Conservation (phyloP, 2,888 invertebrate genomes). For the Microchrysa polita region DNA sequence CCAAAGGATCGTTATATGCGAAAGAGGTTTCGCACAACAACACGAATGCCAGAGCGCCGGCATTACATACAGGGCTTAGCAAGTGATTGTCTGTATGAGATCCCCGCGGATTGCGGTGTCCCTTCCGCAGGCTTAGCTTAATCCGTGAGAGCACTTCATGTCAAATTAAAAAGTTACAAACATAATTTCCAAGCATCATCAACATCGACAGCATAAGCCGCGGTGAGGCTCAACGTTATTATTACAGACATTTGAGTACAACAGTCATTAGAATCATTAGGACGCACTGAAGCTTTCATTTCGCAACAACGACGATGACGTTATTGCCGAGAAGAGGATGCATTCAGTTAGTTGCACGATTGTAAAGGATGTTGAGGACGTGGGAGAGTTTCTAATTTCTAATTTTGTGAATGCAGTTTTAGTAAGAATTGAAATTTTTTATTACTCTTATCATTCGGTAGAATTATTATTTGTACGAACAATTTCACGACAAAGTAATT, state of each 20-base stretch:
- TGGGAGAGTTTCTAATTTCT: too few relatives aligned
- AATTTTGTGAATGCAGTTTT: too few relatives aligned
- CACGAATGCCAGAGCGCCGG: too few relatives aligned
- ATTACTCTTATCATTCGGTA: too few relatives aligned
- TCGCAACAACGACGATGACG: background rate
- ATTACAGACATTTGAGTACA: background rate
- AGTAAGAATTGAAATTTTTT: too few relatives aligned
- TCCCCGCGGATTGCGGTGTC: background rate
- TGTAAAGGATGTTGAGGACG: too few relatives aligned
- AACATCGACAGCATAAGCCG: background rate
- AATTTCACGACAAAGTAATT: too few relatives aligned
- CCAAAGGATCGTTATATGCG: constrained; percentile 1
- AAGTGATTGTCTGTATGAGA: background rate
- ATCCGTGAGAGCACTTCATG: background rate
- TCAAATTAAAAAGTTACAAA: constrained; percentile 17
- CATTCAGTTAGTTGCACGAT: background rate
- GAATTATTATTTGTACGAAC: too few relatives aligned
- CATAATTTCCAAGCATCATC: constrained; percentile 13
- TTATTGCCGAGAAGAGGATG: background rate
- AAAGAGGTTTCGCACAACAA: background rate
- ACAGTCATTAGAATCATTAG: background rate
- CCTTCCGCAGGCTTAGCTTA: background rate
- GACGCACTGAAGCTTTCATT: too few relatives aligned
- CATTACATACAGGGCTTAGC: background rate
- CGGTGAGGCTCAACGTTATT: background rate